Conservation (phyloP, 2,113 vertebrate species). For the Aegithalos caudatus region DNA sequence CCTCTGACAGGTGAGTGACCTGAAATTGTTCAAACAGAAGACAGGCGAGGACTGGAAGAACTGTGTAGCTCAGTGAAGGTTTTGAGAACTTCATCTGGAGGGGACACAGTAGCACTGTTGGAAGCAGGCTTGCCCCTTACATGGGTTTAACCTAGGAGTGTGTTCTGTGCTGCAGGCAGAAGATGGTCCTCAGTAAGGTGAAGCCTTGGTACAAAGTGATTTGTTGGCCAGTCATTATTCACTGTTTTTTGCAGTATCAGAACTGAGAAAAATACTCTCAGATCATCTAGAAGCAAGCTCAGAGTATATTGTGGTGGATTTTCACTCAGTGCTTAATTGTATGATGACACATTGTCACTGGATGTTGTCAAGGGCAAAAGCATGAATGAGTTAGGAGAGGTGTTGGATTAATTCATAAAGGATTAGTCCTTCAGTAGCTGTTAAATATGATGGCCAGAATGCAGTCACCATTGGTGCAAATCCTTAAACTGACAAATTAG, state of each 20-base stretch:
- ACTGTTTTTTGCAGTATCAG: background rate
- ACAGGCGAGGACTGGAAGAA: background rate
- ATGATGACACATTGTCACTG: background rate
- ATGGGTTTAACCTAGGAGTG: background rate
- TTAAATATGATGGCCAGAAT: background rate
- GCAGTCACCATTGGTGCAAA: background rate
- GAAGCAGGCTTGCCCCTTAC: background rate
- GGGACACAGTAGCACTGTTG: background rate
- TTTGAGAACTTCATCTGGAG: background rate
- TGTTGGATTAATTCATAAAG: background rate
- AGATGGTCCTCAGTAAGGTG: background rate
- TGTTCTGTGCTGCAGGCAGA: background rate
- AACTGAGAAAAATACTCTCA: background rate
- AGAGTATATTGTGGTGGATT: background rate
- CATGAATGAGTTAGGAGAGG: background rate
- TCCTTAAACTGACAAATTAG: background rate
- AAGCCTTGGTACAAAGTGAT: background rate
- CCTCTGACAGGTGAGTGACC: slow-evolving; percentile 56
- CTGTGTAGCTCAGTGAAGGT: background rate
- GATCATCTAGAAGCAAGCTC: background rate
- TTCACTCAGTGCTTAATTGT: background rate
- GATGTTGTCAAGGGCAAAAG: background rate
- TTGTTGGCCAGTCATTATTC: background rate
- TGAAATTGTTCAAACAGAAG: background rate
- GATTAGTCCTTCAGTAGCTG: background rate